A percentile compares a stretch with the other conserved stretches of the same genome.
These are phyloP conservation scores for Ostrea denselamellosa DNA, from an alignment of 1,140 invertebrate species.

Conservation along the genomic window DNA sequence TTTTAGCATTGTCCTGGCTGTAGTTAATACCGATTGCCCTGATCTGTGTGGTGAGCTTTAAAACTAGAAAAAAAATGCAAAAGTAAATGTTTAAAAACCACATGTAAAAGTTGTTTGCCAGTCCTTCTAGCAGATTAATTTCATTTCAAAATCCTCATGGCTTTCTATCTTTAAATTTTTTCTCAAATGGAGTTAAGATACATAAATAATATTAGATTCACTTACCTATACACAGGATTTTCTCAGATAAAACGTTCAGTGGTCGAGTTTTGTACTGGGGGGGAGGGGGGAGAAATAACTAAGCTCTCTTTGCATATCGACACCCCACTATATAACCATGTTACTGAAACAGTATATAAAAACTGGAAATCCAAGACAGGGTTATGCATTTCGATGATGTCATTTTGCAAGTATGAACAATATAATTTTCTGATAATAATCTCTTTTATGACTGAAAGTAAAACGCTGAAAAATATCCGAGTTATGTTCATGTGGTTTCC, in stretches of 20 bases:
- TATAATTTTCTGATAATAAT: constrained; percentile 10
- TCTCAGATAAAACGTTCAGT: not conserved
- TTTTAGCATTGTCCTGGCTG: not conserved
- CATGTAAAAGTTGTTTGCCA: not conserved
- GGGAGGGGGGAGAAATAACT: not conserved
- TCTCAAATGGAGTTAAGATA: constrained; percentile 12
- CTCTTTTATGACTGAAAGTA: constrained; percentile 39
- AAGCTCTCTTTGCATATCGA: not conserved
- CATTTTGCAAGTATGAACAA: constrained; percentile 32
- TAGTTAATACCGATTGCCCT: not conserved
- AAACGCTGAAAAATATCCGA: not conserved
- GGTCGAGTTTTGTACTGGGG: constrained; percentile 21
- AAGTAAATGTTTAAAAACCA: not conserved
- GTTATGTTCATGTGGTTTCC: constrained; percentile 3
- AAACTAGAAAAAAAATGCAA: constrained; percentile 1
- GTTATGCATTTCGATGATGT: constrained; percentile 25
- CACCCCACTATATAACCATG: not conserved
- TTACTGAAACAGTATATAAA: not conserved
- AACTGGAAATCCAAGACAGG: not conserved
- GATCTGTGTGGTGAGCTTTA: not conserved
- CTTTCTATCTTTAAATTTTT: constrained; percentile 21
- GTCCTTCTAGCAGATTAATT: constrained; percentile 1
- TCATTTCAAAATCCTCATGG: constrained; percentile 19
- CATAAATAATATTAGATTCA: constrained; percentile 12
- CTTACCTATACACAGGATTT: not conserved